These are phyloP conservation scores for Chitala chitala DNA, from an alignment of 2,113 vertebrate species.

Conservation along the genomic window DNA sequence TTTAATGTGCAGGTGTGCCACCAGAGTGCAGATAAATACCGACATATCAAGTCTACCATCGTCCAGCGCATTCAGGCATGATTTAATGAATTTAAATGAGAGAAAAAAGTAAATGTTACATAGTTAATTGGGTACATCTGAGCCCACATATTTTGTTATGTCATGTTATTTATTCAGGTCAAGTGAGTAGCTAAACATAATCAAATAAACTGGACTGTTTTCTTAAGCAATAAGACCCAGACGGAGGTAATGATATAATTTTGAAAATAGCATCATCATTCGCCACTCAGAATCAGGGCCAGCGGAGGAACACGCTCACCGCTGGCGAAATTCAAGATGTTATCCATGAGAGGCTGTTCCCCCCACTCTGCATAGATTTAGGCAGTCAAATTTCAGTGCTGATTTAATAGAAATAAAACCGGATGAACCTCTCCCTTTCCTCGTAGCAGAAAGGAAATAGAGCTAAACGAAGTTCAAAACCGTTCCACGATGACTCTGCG, in stretches of 20 bases:
- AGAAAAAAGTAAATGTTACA: background rate
- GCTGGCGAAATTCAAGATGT: slow-evolving; percentile 26
- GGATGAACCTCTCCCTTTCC: slow-evolving; percentile 95
- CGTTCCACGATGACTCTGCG: slow-evolving; percentile 62
- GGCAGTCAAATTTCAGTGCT: slow-evolving; percentile 84
- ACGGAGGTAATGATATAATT: slow-evolving; percentile 48
- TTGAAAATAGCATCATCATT: slow-evolving; percentile 47
- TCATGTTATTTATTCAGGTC: slow-evolving; percentile 38
- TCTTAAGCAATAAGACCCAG: slow-evolving; percentile 40
- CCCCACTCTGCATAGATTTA: slow-evolving; percentile 52
- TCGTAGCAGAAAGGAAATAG: slow-evolving; percentile 92
- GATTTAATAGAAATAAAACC: slow-evolving; percentile 97
- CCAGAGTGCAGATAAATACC: background rate
- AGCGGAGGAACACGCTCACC: slow-evolving; percentile 62
- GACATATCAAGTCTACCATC: background rate
- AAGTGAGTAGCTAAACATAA: slow-evolving; percentile 35
- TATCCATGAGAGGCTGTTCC: slow-evolving; percentile 55
- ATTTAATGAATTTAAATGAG: background rate
- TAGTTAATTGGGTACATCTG: slow-evolving; percentile 11
- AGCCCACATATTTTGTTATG: background rate
- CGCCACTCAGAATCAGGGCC: slow-evolving; percentile 41
- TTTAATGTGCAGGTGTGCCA: slow-evolving; percentile 6
- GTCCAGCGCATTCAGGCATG: background rate
- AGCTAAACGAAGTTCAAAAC: slow-evolving; percentile 80
- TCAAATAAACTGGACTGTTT: slow-evolving; percentile 38